phyloP scores from a whole-genome alignment of 1,140 invertebrate genomes.

The Propsilocerus akamusi region DNA sequence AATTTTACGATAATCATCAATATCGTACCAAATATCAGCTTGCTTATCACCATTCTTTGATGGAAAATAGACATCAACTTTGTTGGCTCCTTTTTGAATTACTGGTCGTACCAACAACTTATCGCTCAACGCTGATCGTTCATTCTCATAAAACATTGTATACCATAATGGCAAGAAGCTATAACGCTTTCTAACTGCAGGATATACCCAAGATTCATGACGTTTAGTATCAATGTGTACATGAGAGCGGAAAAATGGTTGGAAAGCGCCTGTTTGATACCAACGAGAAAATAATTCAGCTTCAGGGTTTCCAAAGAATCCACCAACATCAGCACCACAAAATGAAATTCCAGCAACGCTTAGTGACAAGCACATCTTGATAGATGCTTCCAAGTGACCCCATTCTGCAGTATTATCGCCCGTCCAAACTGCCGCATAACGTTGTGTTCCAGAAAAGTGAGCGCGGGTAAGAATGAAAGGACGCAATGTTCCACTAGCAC shows the following conservation, averaged over 20 bases:
- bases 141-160: slow-evolving; percentile 84
- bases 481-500: slow-evolving; percentile 45
- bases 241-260: slow-evolving; percentile 41
- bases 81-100: slow-evolving; percentile 51
- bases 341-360: slow-evolving; percentile 83
- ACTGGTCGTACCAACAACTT: slow-evolving; percentile 76
- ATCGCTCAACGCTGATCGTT: slow-evolving; percentile 63
- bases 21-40: slow-evolving; percentile 75
- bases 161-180: slow-evolving; percentile 88
- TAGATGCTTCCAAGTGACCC: slow-evolving; percentile 69
- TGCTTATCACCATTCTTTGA: slow-evolving; percentile 32
- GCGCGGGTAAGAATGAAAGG: slow-evolving; percentile 88
- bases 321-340: slow-evolving; percentile 93
- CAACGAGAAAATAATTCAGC: slow-evolving; percentile 77
- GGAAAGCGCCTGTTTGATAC: slow-evolving; percentile 65
- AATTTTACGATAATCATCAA: slow-evolving; percentile 54
- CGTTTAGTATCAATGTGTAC: slow-evolving; percentile 81
- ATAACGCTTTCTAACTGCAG: slow-evolving; percentile 66
- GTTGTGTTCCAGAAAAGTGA: slow-evolving; percentile 82
- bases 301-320: slow-evolving; percentile 96
- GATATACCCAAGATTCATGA: slow-evolving; percentile 90
- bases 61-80: slow-evolving; percentile 80
- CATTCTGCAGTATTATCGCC: slow-evolving; percentile 95
- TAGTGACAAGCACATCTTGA: slow-evolving; percentile 88
- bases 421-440: slow-evolving; percentile 89